Conservation (phyloP, 1,140 invertebrate species). For the Caenorhabditis remanei region DNA sequence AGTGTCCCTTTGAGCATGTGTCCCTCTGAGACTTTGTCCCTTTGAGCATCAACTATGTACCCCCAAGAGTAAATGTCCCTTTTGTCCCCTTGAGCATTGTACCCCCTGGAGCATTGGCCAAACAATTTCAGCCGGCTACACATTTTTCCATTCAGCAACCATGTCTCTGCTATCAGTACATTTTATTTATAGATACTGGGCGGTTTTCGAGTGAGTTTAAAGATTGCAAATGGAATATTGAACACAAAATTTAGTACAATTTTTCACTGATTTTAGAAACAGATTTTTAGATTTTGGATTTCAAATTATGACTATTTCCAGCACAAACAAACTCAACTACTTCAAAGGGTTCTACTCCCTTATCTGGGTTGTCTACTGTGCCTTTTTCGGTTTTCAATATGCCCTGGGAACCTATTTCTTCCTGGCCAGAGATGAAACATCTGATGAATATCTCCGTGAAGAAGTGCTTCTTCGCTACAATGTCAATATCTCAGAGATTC, state of each 20-base stretch:
- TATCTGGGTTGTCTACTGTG: constrained; percentile 3
- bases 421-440: background rate
- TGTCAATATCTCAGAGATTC: background rate
- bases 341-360: background rate
- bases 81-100: too few species aligned
- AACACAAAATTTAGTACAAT: background rate
- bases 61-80: too few species aligned
- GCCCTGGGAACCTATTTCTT: constrained; percentile 23
- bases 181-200: constrained; percentile 20
- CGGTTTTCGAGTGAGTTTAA: constrained; percentile 28
- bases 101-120: too few species aligned
- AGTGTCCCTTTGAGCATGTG: too few species aligned
- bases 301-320: background rate
- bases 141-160: constrained; percentile 24
- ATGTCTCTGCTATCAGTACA: constrained; percentile 17
- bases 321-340: constrained; percentile 9
- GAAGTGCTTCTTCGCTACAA: constrained; percentile 4
- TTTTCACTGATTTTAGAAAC: too few species aligned
- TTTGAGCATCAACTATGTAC: too few species aligned
- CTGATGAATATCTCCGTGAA: constrained; percentile 16
- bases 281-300: background rate
- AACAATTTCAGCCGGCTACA: constrained; percentile 23
- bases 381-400: constrained; percentile 7
- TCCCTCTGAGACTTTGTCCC: too few species aligned
- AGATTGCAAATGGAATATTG: background rate